phyloP scores from a whole-genome alignment of 2,888 invertebrate species.

The Cosmorhoe ocellata region DNA sequence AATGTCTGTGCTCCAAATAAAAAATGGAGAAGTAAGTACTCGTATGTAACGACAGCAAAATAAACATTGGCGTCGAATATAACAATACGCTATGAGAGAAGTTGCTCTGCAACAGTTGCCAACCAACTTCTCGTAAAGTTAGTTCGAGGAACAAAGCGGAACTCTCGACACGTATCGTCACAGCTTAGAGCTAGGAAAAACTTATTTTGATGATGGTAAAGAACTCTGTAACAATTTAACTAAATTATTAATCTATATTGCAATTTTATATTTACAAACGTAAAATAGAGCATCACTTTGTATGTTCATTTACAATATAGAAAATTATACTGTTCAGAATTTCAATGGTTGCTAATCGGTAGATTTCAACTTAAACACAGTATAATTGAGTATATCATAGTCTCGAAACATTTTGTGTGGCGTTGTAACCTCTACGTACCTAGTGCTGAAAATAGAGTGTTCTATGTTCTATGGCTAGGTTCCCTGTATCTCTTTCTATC shows the following conservation, averaged over 20 bases:
- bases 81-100: neutral
- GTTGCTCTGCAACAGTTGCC: slow-evolving; percentile 12
- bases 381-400: no score
- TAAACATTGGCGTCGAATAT: slow-evolving; percentile 17
- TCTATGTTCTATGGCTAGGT: slow-evolving; percentile 2
- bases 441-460: no score
- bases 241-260: no score
- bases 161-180: slow-evolving; percentile 20
- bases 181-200: neutral
- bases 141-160: slow-evolving; percentile 22
- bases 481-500: slow-evolving; percentile 24
- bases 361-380: no score
- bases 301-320: no score
- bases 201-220: neutral
- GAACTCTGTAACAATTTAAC: neutral
- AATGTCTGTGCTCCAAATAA: slow-evolving; percentile 12
- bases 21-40: slow-evolving; percentile 16
- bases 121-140: slow-evolving; percentile 22
- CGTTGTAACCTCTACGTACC: neutral
- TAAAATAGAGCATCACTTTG: no score
- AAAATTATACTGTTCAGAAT: no score
- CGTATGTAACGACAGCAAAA: slow-evolving; percentile 11
- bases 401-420: no score
- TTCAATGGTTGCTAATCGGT: no score
- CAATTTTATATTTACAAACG: no score